Base-by-base conservation (phyloP, 1,140 invertebrate species). In the Pollicipes pollicipes region DNA sequence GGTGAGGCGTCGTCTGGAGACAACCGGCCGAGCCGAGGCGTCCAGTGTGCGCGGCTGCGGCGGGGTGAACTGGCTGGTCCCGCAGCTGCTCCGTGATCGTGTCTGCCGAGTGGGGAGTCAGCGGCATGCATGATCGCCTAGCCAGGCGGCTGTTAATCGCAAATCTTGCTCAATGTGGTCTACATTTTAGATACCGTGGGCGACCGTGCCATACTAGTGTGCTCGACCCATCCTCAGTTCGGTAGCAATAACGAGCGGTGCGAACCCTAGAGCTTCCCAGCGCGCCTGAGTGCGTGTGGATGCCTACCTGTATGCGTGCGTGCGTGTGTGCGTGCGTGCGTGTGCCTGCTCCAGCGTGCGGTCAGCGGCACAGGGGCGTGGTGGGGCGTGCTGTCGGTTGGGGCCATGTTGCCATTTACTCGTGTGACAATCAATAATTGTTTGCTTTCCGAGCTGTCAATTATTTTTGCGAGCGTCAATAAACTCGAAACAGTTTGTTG, bases 251-350 rank as follows among this genome's bases (percentile, higher is more conserved):
- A 58, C 45, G 17, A 13, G 45, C 2, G 17, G 3, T 58, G n/a
- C n/a, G n/a, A 21, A 58, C 24, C 2, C 24, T 10, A 21, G 13
- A 21, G 17, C 45, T 58, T 58, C 21, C 10, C 13, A 58, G 45
- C 17, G 45, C 2, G 45, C 17, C 13, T 58, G 45, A 58, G 45
- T 58, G 17, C 28, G 30, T 68, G 16, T 63, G 21, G 30, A 68
- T 30, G 71, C 66, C 68, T 72, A 28, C 45, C 3, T 63, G 21
- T 72, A 29, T 45, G 71, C 32, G 69, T 35, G 31, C n/a, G 30
- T 70, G 31, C 35, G 31, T 70, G 69, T 45, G n/a, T 70, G 69
- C 31, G 69, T 35, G 31, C 32, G 31, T 63, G 68, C 30, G 17
- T 70, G 29, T 37, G 64, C 35, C 21, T 70, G 30, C 10, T n/a